A percentile compares a stretch with the other conserved stretches of the same genome.
Evolutionary conservation across 2,113 vertebrate genomes (phyloP).

Genomic region (Mesembrinibis cayennensis): DNA sequence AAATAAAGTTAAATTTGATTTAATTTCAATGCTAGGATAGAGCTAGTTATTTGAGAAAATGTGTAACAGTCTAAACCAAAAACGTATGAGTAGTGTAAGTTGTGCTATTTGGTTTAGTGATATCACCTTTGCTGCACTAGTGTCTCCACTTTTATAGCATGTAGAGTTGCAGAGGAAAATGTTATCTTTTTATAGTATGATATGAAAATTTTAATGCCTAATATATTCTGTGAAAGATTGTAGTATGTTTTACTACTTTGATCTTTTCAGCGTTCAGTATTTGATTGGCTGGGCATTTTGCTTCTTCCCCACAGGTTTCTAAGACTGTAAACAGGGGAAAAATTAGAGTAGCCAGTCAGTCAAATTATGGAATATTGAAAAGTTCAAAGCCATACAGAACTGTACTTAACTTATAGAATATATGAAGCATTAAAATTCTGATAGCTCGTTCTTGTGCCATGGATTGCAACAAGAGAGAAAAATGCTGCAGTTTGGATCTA

Average conservation of each 20-base stretch:
- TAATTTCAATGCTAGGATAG: neutral
- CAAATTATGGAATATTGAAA: constrained; percentile 59
- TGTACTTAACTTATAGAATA: constrained; percentile 37
- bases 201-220: constrained; percentile 51
- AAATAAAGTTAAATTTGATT: neutral
- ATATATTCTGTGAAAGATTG: neutral
- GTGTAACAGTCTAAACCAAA: neutral
- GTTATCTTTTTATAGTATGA: constrained; percentile 57
- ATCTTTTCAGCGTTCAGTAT: constrained; percentile 27
- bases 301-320: constrained; percentile 9
- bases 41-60: neutral
- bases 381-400: constrained; percentile 52
- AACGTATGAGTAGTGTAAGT: neutral
- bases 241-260: constrained; percentile 50
- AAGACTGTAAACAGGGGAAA: constrained; percentile 44
- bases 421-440: constrained; percentile 30
- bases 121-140: neutral
- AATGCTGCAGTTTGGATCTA: neutral
- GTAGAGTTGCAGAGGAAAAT: neutral
- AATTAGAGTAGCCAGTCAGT: constrained; percentile 25
- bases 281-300: constrained; percentile 21
- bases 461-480: neutral
- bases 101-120: neutral
- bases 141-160: constrained; percentile 1
- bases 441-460: neutral